Percentiles rank a stretch among this genome's conserved stretches.
These are phyloP conservation scores for Aurelia aurita complex sp. Pacific DNA, from an alignment of 30 jellyfish, hydroid and myxozoan genomes.

Conservation along the genomic window DNA sequence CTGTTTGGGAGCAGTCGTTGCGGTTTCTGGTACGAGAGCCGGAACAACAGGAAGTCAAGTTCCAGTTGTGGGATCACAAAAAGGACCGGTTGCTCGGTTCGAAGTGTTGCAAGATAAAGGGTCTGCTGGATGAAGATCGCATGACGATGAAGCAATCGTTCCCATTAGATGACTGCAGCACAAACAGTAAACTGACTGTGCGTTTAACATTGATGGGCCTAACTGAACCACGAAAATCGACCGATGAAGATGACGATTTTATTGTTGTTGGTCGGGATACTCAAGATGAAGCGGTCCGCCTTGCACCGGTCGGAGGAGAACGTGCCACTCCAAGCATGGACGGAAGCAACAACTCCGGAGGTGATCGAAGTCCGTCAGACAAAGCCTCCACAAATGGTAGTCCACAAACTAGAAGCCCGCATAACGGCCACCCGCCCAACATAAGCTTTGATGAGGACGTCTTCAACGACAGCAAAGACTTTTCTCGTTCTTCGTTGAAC, in stretches of 20 bases:
- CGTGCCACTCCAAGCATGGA: conserved; percentile 16
- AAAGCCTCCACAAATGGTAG: conserved; percentile 19
- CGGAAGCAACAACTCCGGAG: conserved; percentile 17
- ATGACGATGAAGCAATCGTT: conserved; percentile 77
- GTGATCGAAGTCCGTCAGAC: background rate
- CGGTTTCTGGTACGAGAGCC: conserved; percentile 78
- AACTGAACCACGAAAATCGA: conserved; percentile 24
- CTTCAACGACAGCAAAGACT: conserved; percentile 45
- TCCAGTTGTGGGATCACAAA: conserved; percentile 74
- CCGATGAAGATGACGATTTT: conserved; percentile 32
- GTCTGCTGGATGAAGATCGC: conserved; percentile 43
- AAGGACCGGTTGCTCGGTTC: conserved; percentile 89
- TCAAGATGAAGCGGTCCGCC: background rate
- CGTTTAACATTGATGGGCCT: conserved; percentile 52
- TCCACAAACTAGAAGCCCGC: conserved; percentile 34
- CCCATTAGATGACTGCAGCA: conserved; percentile 70
- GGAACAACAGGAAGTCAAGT: conserved; percentile 71
- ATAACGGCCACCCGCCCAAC: background rate
- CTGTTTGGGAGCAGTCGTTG: conserved; percentile 78
- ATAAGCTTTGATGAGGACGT: conserved; percentile 23
- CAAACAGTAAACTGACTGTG: conserved; percentile 52
- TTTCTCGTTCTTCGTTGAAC: conserved; percentile 41
- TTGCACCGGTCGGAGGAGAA: conserved; percentile 4
- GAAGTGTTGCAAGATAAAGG: conserved; percentile 38
- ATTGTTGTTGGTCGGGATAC: background rate